phyloP scores from a whole-genome alignment of 2,888 invertebrate genomes.

The Leptinotarsa peninsularis region DNA sequence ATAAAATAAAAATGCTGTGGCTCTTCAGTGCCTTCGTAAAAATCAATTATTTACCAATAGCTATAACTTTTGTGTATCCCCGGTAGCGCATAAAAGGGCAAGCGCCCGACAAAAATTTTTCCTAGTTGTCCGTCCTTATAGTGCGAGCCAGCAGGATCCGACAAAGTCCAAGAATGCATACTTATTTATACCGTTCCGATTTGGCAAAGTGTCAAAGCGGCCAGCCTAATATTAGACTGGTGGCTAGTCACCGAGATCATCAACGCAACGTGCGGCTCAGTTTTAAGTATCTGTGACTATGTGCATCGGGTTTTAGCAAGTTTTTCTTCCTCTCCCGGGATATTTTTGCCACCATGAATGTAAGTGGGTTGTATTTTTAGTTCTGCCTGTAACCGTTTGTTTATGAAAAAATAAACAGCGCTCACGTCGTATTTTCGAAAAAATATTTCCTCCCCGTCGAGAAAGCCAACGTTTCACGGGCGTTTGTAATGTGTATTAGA shows the following conservation, averaged over 20 bases:
- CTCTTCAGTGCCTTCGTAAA: no score
- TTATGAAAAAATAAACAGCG: conserved; percentile 28
- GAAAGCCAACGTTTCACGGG: neutral
- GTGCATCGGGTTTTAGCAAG: conserved; percentile 50
- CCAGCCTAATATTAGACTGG: conserved; percentile 59
- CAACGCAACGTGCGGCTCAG: conserved; percentile 48
- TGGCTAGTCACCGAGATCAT: conserved; percentile 50
- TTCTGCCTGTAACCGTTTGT: conserved; percentile 20
- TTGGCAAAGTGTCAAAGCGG: conserved; percentile 61
- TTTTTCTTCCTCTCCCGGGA: conserved; percentile 40
- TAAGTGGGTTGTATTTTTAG: conserved; percentile 50
- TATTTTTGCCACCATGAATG: conserved; percentile 52
- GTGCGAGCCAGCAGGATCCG: conserved; percentile 1
- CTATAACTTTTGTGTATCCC: neutral
- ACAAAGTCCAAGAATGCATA: conserved; percentile 44
- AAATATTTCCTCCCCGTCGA: conserved; percentile 14
- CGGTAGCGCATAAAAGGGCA: neutral
- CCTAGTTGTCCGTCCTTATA: neutral
- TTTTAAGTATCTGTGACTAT: conserved; percentile 53
- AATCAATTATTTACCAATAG: no score
- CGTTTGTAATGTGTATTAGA: conserved; percentile 1
- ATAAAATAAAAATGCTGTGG: no score
- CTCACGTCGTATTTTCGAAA: conserved; percentile 19
- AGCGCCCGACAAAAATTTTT: neutral
- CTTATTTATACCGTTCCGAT: conserved; percentile 55